Evolutionary conservation across 2,888 invertebrate species (phyloP).

Genomic region (Copidosoma aretas): DNA sequence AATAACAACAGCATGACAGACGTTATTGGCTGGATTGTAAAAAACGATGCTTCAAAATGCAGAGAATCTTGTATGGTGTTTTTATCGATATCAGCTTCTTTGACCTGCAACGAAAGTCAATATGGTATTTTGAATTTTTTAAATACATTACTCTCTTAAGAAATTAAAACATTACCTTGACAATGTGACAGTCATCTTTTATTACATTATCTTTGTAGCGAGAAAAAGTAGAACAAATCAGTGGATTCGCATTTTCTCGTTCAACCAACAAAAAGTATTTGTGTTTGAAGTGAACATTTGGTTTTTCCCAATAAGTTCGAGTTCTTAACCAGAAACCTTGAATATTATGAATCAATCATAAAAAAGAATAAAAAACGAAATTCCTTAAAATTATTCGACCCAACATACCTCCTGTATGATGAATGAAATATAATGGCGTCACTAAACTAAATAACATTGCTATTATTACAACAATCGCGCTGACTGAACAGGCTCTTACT

Average conservation of each 20-base stretch:
- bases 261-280: slow-evolving; percentile 55
- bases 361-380: neutral
- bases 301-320: slow-evolving; percentile 53
- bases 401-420: slow-evolving; percentile 38
- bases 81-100: slow-evolving; percentile 53
- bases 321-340: slow-evolving; percentile 54
- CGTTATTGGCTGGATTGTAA: slow-evolving; percentile 51
- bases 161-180: slow-evolving; percentile 49
- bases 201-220: slow-evolving; percentile 55
- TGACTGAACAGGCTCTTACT: slow-evolving; percentile 37
- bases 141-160: neutral
- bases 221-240: slow-evolving; percentile 55
- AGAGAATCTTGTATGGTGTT: slow-evolving; percentile 55
- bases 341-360: slow-evolving; percentile 6
- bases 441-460: slow-evolving; percentile 28
- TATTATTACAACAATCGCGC: slow-evolving; percentile 37
- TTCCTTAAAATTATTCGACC: neutral
- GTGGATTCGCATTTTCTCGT: slow-evolving; percentile 48
- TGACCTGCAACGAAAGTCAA: slow-evolving; percentile 46
- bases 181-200: slow-evolving; percentile 54
- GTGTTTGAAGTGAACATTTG: slow-evolving; percentile 53
- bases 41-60: slow-evolving; percentile 56
- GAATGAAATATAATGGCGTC: slow-evolving; percentile 34
- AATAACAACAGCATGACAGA: slow-evolving; percentile 53
- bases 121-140: neutral